A percentile compares a stretch with the other conserved stretches of the same genome.
Conservation (phyloP, 2,797 vertebrate species). For the Eulemur mongoz region DNA sequence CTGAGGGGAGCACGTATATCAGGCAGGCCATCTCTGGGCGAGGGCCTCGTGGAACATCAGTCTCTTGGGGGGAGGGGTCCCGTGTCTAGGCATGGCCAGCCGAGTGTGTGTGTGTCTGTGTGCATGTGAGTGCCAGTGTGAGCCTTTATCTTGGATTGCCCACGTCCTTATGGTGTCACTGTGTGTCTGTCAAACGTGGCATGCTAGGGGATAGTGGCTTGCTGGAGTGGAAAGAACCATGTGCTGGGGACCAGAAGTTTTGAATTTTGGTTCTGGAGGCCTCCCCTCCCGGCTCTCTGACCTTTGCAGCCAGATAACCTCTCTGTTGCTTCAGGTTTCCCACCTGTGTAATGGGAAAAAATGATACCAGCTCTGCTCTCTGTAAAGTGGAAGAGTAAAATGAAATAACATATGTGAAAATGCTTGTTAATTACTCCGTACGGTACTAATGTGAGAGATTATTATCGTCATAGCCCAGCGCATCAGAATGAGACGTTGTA, state of each 20-base stretch:
- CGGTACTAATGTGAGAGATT: constrained; percentile 45
- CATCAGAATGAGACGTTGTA: constrained; percentile 62
- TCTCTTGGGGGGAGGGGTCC: not conserved
- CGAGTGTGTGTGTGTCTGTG: not conserved
- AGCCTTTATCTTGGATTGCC: not conserved
- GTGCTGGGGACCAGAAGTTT: not conserved
- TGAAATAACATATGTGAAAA: constrained; percentile 28
- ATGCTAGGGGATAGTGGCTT: no score
- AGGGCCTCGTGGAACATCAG: not conserved
- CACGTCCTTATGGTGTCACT: not conserved
- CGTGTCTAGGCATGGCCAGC: not conserved
- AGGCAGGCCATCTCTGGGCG: not conserved
- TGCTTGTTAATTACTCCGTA: constrained; percentile 38
- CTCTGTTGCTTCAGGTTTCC: constrained; percentile 48
- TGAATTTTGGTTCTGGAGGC: not conserved
- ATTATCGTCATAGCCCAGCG: constrained; percentile 30
- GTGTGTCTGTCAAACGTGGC: not conserved
- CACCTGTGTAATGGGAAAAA: constrained; percentile 12
- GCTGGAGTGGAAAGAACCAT: not conserved
- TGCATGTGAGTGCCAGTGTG: not conserved
- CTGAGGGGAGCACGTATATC: not conserved
- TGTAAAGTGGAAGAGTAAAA: constrained; percentile 15
- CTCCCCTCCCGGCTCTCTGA: not conserved
- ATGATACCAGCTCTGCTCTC: not conserved
- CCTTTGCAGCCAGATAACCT: not conserved